Evolutionary conservation across 2,888 invertebrate species (phyloP).

Genomic region (Drosophila nigritarsus): DNA sequence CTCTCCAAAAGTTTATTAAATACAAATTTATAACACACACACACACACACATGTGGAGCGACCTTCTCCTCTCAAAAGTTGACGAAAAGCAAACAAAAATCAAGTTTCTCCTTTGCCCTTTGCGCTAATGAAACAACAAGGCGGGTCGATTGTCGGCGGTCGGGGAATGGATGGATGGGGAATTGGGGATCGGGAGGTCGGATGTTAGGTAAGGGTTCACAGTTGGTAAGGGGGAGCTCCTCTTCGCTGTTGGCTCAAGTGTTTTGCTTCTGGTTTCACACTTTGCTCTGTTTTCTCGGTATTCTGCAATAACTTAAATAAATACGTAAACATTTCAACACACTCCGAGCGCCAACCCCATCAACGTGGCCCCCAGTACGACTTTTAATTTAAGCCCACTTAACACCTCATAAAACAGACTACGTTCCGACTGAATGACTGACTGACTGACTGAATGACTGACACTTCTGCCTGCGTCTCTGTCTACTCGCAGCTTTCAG

Average conservation of each 20-base stretch:
- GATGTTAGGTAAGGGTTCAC: constrained; percentile 31
- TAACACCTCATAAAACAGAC: constrained; percentile 81
- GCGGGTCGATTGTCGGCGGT: constrained; percentile 6
- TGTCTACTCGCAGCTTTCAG: constrained; percentile 3
- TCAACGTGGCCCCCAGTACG: constrained; percentile 20
- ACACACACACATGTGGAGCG: constrained; percentile 62
- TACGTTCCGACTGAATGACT: constrained; percentile 62
- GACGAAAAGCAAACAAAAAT: constrained; percentile 67
- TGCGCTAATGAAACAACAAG: constrained; percentile 56
- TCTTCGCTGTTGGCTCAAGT: constrained; percentile 36
- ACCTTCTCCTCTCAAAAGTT: constrained; percentile 10
- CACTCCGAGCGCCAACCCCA: constrained; percentile 34
- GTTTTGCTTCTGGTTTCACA: constrained; percentile 51
- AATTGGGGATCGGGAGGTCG: constrained; percentile 5
- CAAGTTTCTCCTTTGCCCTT: constrained; percentile 55
- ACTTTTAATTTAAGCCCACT: constrained; percentile 82
- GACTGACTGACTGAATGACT: constrained; percentile 12
- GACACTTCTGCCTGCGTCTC: constrained; percentile 31
- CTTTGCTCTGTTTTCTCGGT: constrained; percentile 43
- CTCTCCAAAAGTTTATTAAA: constrained; percentile 71
- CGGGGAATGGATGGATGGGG: background rate
- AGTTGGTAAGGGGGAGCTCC: constrained; percentile 13
- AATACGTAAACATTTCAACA: constrained; percentile 79
- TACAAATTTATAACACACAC: constrained; percentile 71
- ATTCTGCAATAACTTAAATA: constrained; percentile 75